Conservation (phyloP, 2,113 vertebrate species). For the Prunella himalayana region DNA sequence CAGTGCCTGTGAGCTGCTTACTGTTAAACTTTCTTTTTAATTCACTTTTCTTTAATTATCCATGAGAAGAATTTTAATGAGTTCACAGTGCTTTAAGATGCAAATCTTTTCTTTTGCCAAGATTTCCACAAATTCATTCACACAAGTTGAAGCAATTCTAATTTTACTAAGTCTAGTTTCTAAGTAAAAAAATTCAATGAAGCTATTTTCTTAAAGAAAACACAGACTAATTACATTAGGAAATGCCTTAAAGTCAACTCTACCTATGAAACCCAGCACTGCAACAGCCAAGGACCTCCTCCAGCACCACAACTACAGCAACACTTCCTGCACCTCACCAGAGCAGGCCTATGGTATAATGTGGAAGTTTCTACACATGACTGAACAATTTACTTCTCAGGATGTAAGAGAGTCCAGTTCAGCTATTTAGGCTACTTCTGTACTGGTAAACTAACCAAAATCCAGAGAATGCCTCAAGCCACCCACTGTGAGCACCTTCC, state of each 20-base stretch:
- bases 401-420: background rate
- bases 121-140: background rate
- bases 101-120: constrained; percentile 58
- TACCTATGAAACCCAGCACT: background rate
- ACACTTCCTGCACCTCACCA: background rate
- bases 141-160: background rate
- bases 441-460: background rate
- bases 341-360: background rate
- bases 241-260: background rate
- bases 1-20: constrained; percentile 49
- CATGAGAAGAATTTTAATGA: constrained; percentile 78
- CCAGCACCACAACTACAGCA: background rate
- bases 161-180: background rate
- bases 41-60: constrained; percentile 42
- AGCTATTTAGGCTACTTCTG: background rate
- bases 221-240: background rate
- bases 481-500: background rate
- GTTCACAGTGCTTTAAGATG: constrained; percentile 68
- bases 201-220: background rate
- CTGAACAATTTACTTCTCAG: background rate
- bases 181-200: background rate
- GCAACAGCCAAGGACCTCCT: background rate
- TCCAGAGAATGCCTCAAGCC: background rate
- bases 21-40: constrained; percentile 63
- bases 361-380: background rate